A percentile compares a stretch with the other conserved stretches of the same genome.
phyloP scores from a whole-genome alignment of 2,113 vertebrate species.

The Perca schrenkii region DNA sequence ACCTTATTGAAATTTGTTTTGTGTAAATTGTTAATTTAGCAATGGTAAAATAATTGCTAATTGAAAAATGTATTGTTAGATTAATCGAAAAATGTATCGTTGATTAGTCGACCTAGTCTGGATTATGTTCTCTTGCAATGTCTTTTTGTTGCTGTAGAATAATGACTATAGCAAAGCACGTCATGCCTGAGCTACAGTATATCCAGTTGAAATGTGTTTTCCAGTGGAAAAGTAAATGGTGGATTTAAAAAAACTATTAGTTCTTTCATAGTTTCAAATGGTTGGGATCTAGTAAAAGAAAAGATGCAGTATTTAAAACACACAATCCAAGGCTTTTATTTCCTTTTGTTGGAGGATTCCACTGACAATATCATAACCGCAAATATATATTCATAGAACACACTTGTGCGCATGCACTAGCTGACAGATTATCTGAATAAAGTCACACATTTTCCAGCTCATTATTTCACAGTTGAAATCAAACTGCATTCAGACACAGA shows the following conservation, averaged over 20 bases:
- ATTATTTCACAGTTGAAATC: conserved; percentile 41
- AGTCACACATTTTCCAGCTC: conserved; percentile 12
- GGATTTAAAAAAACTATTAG: neutral
- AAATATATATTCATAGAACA: conserved; percentile 39
- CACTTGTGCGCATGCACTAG: conserved; percentile 2
- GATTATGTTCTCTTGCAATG: neutral
- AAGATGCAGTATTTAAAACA: neutral
- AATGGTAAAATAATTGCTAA: too few species aligned
- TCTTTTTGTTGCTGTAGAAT: neutral
- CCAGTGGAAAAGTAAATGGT: neutral
- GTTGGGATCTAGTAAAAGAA: neutral
- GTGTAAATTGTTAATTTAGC: too few species aligned
- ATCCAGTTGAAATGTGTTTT: neutral
- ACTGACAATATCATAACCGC: conserved; percentile 11
- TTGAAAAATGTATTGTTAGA: too few species aligned
- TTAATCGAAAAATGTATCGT: too few species aligned
- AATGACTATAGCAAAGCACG: neutral
- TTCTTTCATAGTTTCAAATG: neutral
- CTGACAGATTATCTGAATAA: conserved; percentile 31
- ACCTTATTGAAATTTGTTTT: too few species aligned
- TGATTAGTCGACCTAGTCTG: neutral
- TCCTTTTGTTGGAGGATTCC: conserved; percentile 23
- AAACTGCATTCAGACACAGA: conserved; percentile 7
- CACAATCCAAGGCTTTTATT: conserved; percentile 9
- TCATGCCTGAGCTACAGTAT: neutral